phyloP scores from a whole-genome alignment of 2,888 invertebrate genomes.

The Dendrolimus houi region DNA sequence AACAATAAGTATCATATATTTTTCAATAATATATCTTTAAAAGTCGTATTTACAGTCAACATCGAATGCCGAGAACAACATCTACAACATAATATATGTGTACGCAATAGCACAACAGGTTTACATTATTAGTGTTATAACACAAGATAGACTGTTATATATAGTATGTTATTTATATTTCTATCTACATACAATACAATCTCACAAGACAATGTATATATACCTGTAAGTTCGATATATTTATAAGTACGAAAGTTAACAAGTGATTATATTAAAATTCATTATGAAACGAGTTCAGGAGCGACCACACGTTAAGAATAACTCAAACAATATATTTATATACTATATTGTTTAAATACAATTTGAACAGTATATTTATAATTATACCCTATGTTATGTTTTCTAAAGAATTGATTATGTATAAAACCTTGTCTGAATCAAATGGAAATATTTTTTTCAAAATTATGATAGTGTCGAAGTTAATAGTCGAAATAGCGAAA shows the following conservation, averaged over 20 bases:
- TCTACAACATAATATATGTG: constrained; percentile 46
- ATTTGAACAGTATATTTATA: too few species aligned
- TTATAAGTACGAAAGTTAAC: background rate
- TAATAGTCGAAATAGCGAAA: too few species aligned
- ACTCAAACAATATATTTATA: too few species aligned
- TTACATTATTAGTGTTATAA: constrained; percentile 15
- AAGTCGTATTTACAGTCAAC: constrained; percentile 67
- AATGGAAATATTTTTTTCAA: too few species aligned
- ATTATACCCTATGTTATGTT: too few species aligned
- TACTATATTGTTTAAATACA: too few species aligned
- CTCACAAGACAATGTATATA: constrained; percentile 1
- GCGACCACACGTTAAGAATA: too few species aligned
- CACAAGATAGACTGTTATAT: background rate
- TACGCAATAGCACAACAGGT: constrained; percentile 55
- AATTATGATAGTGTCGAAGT: too few species aligned
- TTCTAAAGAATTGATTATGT: too few species aligned
- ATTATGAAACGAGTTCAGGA: too few species aligned
- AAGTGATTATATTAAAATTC: background rate
- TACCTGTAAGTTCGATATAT: background rate
- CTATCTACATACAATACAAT: constrained; percentile 1
- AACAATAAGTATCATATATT: constrained; percentile 58
- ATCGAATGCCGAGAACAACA: constrained; percentile 55
- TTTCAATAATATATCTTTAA: constrained; percentile 46
- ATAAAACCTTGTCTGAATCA: too few species aligned
- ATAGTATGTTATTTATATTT: background rate